Evolutionary conservation across 2,113 vertebrate species (phyloP).

Genomic region (Centropristis striata): DNA sequence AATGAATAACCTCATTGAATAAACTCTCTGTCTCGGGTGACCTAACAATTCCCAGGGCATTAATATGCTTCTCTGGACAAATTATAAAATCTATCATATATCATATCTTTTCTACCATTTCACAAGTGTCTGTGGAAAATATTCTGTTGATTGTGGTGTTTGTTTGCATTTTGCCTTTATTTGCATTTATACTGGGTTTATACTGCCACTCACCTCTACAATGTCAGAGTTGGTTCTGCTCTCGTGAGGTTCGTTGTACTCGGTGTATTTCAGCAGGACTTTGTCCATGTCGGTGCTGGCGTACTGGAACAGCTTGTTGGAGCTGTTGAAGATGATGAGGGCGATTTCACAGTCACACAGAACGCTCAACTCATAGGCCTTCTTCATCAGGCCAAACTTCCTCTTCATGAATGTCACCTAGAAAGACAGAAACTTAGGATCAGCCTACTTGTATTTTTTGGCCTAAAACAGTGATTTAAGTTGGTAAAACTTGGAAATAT

Average conservation of each 20-base stretch:
- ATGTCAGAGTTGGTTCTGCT: constrained; percentile 99
- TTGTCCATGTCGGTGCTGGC: constrained; percentile 99
- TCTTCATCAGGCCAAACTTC: constrained; percentile 99
- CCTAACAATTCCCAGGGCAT: neutral
- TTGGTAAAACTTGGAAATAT: no score
- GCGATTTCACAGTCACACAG: constrained; percentile 99
- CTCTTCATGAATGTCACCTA: constrained; percentile 99
- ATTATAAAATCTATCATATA: neutral
- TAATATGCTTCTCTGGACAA: neutral
- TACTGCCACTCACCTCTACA: constrained; percentile 95
- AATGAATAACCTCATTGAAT: neutral
- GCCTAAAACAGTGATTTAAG: no score
- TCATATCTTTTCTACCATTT: neutral
- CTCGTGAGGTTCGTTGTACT: constrained; percentile 97
- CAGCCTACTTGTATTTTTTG: no score
- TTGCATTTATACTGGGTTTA: no score
- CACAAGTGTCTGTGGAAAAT: neutral
- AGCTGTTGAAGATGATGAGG: constrained; percentile 99
- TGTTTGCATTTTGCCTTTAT: constrained; percentile 30
- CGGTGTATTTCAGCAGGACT: constrained; percentile 97
- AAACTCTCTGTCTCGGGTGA: no score
- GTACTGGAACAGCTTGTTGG: constrained; percentile 99
- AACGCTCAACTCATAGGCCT: constrained; percentile 97
- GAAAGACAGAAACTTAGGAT: constrained; percentile 39
- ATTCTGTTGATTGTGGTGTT: neutral